Evolutionary conservation across 2,113 vertebrate genomes (phyloP).

Genomic region (Rhinolophus sinicus): DNA sequence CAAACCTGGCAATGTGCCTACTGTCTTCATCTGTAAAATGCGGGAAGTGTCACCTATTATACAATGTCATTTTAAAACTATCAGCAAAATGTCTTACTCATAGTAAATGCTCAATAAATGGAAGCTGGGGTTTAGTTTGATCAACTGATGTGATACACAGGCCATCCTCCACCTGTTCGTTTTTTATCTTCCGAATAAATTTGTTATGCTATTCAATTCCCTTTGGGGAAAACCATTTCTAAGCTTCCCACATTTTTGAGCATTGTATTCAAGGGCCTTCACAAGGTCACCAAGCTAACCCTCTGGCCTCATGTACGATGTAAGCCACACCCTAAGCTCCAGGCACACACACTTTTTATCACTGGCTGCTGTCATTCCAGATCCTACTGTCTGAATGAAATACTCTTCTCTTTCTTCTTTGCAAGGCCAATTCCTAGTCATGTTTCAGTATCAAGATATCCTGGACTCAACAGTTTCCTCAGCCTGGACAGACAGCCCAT

Average conservation of each 20-base stretch:
- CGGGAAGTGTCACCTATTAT: too few relatives aligned
- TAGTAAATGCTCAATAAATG: background rate
- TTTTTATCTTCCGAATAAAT: background rate
- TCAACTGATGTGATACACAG: background rate
- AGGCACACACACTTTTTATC: background rate
- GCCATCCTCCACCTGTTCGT: too few relatives aligned
- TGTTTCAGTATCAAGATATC: background rate
- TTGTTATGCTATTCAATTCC: background rate
- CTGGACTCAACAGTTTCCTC: background rate
- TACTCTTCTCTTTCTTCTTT: background rate
- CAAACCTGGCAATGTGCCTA: too few relatives aligned
- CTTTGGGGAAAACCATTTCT: background rate
- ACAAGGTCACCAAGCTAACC: background rate
- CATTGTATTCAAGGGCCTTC: background rate
- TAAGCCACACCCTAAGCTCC: too few relatives aligned
- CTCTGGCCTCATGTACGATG: rapidly evolving
- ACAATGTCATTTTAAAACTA: background rate
- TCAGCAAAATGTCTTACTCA: background rate
- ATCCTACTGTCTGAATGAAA: background rate
- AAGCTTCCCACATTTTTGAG: background rate
- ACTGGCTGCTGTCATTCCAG: rapidly evolving
- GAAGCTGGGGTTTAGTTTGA: background rate
- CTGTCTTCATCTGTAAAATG: too few relatives aligned
- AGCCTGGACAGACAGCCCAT: too few relatives aligned
- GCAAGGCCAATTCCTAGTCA: background rate